A percentile compares a stretch with the other conserved stretches of the same genome.
These are phyloP conservation scores for Philonicus albiceps DNA, from an alignment of 2,888 invertebrate species.

Conservation along the genomic window DNA sequence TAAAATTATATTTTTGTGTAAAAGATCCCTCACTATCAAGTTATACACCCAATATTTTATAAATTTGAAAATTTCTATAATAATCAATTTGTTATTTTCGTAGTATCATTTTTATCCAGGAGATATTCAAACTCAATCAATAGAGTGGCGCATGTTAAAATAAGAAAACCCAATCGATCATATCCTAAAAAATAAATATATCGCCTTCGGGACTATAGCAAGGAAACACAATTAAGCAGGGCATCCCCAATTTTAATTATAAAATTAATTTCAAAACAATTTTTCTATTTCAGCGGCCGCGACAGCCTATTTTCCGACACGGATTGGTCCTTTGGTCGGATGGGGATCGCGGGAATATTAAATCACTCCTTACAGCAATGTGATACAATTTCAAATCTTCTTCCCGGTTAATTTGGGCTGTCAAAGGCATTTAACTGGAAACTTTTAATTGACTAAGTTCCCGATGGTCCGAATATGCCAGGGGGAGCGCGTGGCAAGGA, in stretches of 20 bases:
- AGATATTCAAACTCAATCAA: not conserved
- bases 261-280: not conserved
- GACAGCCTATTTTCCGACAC: not conserved
- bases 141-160: not conserved
- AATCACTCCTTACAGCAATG: not conserved
- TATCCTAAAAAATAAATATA: not conserved
- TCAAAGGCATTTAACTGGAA: conserved; percentile 22
- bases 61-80: too few species aligned
- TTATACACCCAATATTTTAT: too few species aligned
- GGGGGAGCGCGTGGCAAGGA: not conserved
- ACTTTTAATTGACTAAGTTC: conserved; percentile 28
- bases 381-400: conserved; percentile 7
- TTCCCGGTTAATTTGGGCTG: not conserved
- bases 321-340: not conserved
- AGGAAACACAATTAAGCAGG: not conserved
- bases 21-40: too few species aligned
- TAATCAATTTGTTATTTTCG: not conserved
- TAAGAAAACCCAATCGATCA: not conserved
- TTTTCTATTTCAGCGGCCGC: not conserved
- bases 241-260: not conserved
- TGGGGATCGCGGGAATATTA: not conserved
- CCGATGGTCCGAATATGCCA: not conserved
- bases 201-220: not conserved
- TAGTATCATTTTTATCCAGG: not conserved
- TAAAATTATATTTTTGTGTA: too few species aligned